phyloP scores from a whole-genome alignment of 2,113 vertebrate species.

The Hucho hucho region DNA sequence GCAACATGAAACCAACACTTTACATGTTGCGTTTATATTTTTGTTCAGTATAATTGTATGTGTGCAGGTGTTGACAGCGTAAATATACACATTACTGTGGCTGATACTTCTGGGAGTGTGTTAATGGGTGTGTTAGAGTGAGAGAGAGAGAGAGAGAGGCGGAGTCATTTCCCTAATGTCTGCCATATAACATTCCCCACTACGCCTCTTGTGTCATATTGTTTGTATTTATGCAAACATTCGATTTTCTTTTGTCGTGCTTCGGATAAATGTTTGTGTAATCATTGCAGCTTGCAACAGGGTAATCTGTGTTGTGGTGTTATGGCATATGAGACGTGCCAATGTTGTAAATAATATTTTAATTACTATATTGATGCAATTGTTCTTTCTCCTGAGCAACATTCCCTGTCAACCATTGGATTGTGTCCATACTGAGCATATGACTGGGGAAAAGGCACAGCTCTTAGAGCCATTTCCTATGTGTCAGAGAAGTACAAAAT shows the following conservation, averaged over 20 bases:
- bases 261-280: slow-evolving; percentile 32
- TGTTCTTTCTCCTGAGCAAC: slow-evolving; percentile 48
- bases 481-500: slow-evolving; percentile 82
- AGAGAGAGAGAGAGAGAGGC: slow-evolving; percentile 4
- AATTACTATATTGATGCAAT: slow-evolving; percentile 56
- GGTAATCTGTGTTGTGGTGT: slow-evolving; percentile 27
- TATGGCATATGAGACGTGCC: slow-evolving; percentile 29
- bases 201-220: slow-evolving; percentile 24
- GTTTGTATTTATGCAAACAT: slow-evolving; percentile 37
- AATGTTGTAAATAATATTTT: slow-evolving; percentile 61
- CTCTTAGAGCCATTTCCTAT: slow-evolving; percentile 78
- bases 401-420: slow-evolving; percentile 40
- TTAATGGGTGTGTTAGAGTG: slow-evolving; percentile 30
- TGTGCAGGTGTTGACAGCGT: slow-evolving; percentile 32
- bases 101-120: slow-evolving; percentile 10
- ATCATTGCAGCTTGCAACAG: slow-evolving; percentile 35
- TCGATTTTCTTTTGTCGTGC: slow-evolving; percentile 19
- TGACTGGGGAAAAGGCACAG: slow-evolving; percentile 48
- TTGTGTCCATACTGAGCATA: slow-evolving; percentile 44
- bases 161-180: slow-evolving; percentile 43
- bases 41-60: too few species aligned
- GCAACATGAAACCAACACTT: too few species aligned
- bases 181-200: slow-evolving; percentile 30
- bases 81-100: slow-evolving; percentile 17
- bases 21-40: too few species aligned